Percentiles rank a stretch among this genome's conserved stretches.
These are phyloP conservation scores for Phorcus lineatus DNA, from an alignment of 2,888 invertebrate genomes.

Conservation along the genomic window DNA sequence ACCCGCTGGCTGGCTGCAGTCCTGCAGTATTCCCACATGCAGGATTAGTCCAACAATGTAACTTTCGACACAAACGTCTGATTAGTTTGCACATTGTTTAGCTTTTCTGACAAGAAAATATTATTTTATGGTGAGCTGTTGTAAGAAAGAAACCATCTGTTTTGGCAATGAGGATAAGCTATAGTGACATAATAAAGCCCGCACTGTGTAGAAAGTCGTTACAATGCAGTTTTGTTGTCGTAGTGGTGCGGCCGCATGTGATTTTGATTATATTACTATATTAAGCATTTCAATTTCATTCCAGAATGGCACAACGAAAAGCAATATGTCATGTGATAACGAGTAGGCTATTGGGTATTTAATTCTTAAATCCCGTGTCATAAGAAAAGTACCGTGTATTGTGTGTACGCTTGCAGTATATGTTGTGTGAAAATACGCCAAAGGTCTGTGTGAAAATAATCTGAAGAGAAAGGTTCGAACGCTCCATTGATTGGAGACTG, in stretches of 20 bases:
- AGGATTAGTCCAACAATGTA: conserved; percentile 4
- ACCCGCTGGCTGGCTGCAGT: neutral
- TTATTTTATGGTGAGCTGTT: neutral
- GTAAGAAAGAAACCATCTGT: neutral
- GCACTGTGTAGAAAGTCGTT: neutral
- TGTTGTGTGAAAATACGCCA: neutral
- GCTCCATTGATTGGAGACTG: conserved; percentile 3
- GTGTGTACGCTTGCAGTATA: neutral
- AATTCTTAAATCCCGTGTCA: neutral
- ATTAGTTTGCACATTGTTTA: neutral
- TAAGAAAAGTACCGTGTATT: neutral
- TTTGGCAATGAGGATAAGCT: conserved; percentile 1
- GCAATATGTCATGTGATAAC: neutral
- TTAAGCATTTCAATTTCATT: neutral
- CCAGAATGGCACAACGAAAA: neutral
- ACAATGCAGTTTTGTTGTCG: neutral
- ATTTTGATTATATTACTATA: neutral
- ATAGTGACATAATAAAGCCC: neutral
- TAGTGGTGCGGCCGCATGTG: neutral
- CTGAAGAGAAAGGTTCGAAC: neutral
- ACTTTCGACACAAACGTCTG: neutral
- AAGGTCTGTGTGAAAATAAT: neutral
- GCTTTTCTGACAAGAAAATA: conserved; percentile 8
- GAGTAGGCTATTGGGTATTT: neutral
- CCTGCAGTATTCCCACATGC: neutral